phyloP scores from a whole-genome alignment of 1,140 invertebrate genomes.

The Halictus rubicundus region DNA sequence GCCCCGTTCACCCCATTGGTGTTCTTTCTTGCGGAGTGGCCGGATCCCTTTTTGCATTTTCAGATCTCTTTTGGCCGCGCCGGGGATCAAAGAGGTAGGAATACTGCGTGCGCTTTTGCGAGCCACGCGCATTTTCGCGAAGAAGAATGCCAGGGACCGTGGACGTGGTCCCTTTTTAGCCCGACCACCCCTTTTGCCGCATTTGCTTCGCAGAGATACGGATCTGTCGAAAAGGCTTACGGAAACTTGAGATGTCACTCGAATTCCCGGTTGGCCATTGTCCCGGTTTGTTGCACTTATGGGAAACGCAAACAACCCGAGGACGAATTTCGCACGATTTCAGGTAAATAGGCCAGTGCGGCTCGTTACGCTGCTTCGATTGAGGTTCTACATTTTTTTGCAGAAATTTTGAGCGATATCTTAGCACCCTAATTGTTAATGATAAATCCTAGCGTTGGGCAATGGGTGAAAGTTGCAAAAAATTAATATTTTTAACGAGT shows the following conservation, averaged over 20 bases:
- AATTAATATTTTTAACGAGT: too few relatives aligned
- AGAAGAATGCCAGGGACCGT: slow-evolving; percentile 56
- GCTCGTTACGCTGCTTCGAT: not conserved
- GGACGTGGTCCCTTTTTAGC: slow-evolving; percentile 44
- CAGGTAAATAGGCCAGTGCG: slow-evolving; percentile 62
- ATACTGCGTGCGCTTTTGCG: slow-evolving; percentile 63
- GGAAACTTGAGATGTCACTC: slow-evolving; percentile 60
- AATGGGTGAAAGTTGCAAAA: too few relatives aligned
- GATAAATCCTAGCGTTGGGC: not conserved
- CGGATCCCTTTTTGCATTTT: slow-evolving; percentile 73
- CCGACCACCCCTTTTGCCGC: slow-evolving; percentile 43
- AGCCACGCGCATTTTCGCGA: slow-evolving; percentile 68
- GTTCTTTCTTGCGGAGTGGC: slow-evolving; percentile 68
- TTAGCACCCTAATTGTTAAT: not conserved
- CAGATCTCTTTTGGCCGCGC: slow-evolving; percentile 62
- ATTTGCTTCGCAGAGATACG: slow-evolving; percentile 45
- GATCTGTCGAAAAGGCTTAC: slow-evolving; percentile 46
- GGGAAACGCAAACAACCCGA: slow-evolving; percentile 56
- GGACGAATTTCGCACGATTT: slow-evolving; percentile 61
- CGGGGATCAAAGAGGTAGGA: slow-evolving; percentile 71
- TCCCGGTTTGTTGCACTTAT: slow-evolving; percentile 47
- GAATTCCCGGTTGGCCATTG: slow-evolving; percentile 22
- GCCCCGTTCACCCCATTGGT: slow-evolving; percentile 40
- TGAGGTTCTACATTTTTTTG: not conserved
- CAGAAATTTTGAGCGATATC: not conserved